Base-by-base conservation (phyloP, 2,113 vertebrate species). In the Petaurus breviceps region DNA sequence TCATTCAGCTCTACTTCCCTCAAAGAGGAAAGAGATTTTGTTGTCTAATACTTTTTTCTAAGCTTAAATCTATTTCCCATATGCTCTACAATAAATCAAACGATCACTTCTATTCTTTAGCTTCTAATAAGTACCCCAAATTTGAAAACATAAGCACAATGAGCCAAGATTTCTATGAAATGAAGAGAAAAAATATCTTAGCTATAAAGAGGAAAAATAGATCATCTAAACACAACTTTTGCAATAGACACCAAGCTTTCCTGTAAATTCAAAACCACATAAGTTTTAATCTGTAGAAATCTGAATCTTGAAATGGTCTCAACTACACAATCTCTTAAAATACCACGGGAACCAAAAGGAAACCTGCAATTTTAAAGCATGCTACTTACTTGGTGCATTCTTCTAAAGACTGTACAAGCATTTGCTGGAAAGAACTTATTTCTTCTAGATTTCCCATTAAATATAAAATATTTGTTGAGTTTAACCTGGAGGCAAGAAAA, bases 381-480 rank as follows among this genome's bases (percentile, higher is more conserved):
- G 89, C 14, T 97, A 99, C 99, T 99, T 96, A 99, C 99, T 99
- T 99, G 98, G 99, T 99, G 98, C 99, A 99, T 97, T 99, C 99
- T 98, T 99, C 99, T 98, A 99, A 98, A 90, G 99, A 99, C 98
- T 99, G 99, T 97, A 99, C 99, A 57, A 99, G 99, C 98, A 99
- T 99, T 98, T 99, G 99, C 98, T 99, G 99, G 98, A 99, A 99
- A 98, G 99, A 99, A 98, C 99, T 99, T 98, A 99, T 99, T 97
- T 99, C 99, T 97, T 99, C 99, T 51, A 99, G 99, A 96, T 99
- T 99, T 54, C 99, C 99, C 98, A 99, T 98, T 98, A 99, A 99
- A 94, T 99, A 98, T 49, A 99, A 98, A 92, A 98, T 99, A 94
- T 99, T 99, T 92, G 99, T 97, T 16, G 98, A 97, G 97, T 98